Evolutionary conservation across 2,113 vertebrate species (phyloP), one percentile per base, ranked within the genome.

Genomic region (Toxostoma redivivum): DNA sequence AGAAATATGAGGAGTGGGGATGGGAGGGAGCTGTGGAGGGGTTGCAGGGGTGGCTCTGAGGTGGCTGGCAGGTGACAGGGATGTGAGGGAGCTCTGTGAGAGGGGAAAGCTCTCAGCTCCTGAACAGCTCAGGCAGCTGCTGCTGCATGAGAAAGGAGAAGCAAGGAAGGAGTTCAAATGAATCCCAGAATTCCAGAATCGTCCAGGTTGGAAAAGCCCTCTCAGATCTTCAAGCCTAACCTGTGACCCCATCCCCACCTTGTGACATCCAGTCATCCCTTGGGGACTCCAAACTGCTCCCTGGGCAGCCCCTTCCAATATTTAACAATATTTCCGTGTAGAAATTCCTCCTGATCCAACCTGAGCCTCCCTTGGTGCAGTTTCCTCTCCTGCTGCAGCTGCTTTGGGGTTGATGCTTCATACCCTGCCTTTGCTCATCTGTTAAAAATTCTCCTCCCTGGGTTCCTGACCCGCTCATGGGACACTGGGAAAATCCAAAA

Each of bases 401-500:
- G 61, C 0, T 51, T 76, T 60, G 0, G 2, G 24, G 20, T 16
- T 42, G 58, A 9, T 77, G 27, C 9, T 83, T 51, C 66, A 23
- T 8, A 45, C 12, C 11, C n/a, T 57, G 42, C 38, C 31, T 53
- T 53, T 60, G 42, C 54, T 60, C 19, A 17, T 25, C 64, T 62
- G 15, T 24, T 15, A 15, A 35, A 76, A 42, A 6, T 42, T 21
- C 48, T 67, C 53, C 11, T 38, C 27, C 44, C 30, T 27, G 53
- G 18, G 13, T 25, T 62, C 44, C 56, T 3, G 2, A 15, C 7
- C 53, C 48, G 2, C 3, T 12, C n/a, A 5, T 0, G 1, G 58
- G 25, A 15, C 42, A 0, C 47, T 8, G 25, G 47, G 17, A 44
- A 45, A 57, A 25, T 23, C 54, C 37, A 44, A 45, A 57, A 25